A percentile compares a stretch with the other conserved stretches of the same genome.
Conservation (phyloP, 2,113 vertebrate species). For the Podiceps cristatus region DNA sequence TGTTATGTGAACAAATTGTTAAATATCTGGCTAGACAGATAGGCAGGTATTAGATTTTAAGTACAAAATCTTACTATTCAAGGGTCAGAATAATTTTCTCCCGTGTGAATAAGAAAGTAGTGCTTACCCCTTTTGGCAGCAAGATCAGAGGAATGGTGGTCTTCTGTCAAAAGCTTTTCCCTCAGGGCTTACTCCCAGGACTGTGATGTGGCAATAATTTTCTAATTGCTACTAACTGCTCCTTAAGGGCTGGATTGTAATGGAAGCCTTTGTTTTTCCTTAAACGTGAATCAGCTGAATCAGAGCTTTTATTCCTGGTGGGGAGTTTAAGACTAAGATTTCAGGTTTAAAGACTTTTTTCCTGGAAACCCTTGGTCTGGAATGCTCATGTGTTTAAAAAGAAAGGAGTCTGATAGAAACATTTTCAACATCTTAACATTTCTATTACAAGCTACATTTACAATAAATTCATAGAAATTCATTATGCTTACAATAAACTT, state of each 20-base stretch:
- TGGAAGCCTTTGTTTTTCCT: constrained; percentile 30
- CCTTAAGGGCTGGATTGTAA: constrained; percentile 38
- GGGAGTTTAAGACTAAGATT: constrained; percentile 18
- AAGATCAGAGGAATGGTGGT: constrained; percentile 47
- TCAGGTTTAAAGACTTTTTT: constrained; percentile 41
- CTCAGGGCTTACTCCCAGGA: background rate
- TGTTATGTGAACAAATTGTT: background rate
- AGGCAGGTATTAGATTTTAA: background rate
- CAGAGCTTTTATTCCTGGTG: background rate
- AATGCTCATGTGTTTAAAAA: constrained; percentile 22
- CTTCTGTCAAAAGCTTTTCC: constrained; percentile 29
- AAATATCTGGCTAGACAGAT: background rate
- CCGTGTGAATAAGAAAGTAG: background rate
- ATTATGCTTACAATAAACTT: background rate
- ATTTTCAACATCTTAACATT: background rate
- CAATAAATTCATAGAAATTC: constrained; percentile 14
- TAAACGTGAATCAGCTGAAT: constrained; percentile 34
- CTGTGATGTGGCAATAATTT: constrained; percentile 56
- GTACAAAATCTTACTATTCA: background rate
- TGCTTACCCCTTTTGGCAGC: background rate
- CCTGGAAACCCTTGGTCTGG: background rate
- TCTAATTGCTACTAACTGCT: constrained; percentile 65
- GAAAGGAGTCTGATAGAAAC: background rate
- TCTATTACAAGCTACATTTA: background rate
- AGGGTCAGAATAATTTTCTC: background rate